Conservation (phyloP, 2,888 invertebrate species). For the Drosophila kambysellisi region DNA sequence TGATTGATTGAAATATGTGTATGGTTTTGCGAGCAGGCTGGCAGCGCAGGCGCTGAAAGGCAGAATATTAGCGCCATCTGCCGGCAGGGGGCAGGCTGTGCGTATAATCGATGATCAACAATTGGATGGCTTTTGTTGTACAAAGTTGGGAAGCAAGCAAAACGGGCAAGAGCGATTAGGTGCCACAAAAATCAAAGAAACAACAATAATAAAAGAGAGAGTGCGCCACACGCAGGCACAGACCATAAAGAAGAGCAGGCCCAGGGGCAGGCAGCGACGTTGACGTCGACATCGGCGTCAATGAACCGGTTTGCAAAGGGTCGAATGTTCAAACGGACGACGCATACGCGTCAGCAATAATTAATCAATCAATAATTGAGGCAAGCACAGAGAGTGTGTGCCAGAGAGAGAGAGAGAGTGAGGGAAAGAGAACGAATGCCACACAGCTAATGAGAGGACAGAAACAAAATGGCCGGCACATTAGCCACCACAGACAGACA, state of each 20-base stretch:
- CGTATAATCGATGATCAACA: conserved; percentile 68
- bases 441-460: conserved; percentile 65
- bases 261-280: conserved; percentile 31
- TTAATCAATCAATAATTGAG: conserved; percentile 84
- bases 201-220: conserved; percentile 57
- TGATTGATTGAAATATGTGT: conserved; percentile 53
- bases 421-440: conserved; percentile 30
- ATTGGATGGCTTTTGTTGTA: conserved; percentile 60
- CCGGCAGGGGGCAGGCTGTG: conserved; percentile 2
- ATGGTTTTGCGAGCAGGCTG: conserved; percentile 25
- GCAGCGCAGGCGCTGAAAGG: conserved; percentile 53
- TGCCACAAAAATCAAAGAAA: conserved; percentile 2
- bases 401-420: conserved; percentile 11
- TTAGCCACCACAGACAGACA: conserved; percentile 57
- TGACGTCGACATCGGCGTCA: conserved; percentile 28
- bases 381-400: conserved; percentile 41
- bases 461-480: conserved; percentile 75
- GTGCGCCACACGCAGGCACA: conserved; percentile 62
- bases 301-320: conserved; percentile 77
- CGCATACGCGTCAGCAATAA: conserved; percentile 84
- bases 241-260: conserved; percentile 19
- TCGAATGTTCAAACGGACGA: conserved; percentile 63
- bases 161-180: not conserved
- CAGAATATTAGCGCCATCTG: conserved; percentile 2
- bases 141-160: conserved; percentile 29